A percentile compares a stretch with the other conserved stretches of the same genome.
Conservation (phyloP, 2,797 vertebrate genomes). For the Pseudomugil gertrudae region DNA sequence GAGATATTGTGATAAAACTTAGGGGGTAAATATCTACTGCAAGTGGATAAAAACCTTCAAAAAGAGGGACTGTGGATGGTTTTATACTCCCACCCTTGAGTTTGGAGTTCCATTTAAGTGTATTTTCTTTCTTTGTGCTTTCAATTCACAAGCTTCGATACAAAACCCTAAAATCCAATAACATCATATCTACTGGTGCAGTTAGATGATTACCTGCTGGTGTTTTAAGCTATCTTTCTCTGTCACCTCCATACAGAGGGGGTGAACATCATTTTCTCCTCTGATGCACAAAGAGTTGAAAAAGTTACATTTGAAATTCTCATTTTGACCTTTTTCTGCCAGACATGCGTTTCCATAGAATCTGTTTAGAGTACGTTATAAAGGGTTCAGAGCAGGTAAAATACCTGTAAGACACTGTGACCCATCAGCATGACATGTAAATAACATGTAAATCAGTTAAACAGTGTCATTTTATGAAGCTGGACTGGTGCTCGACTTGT, state of each 20-base stretch:
- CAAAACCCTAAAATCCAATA: not conserved
- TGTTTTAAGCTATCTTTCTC: slow-evolving; percentile 1
- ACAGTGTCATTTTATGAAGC: too few species aligned
- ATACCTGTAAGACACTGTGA: not conserved
- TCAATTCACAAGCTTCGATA: not conserved
- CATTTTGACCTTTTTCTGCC: slow-evolving; percentile 9
- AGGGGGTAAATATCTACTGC: not conserved
- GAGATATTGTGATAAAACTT: not conserved
- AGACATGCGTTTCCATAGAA: slow-evolving; percentile 7
- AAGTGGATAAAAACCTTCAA: slow-evolving; percentile 6
- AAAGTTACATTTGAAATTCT: slow-evolving; percentile 23
- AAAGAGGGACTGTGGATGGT: not conserved
- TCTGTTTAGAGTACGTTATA: not conserved
- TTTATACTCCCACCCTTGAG: not conserved
- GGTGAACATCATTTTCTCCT: slow-evolving; percentile 33
- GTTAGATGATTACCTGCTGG: not conserved
- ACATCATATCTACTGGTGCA: not conserved
- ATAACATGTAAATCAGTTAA: too few species aligned
- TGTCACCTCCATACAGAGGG: slow-evolving; percentile 1
- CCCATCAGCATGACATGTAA: not conserved
- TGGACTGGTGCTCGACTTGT: too few species aligned
- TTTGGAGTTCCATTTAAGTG: not conserved
- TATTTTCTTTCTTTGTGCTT: not conserved
- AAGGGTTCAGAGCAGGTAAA: not conserved
- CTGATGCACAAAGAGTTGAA: slow-evolving; percentile 1